Evolutionary conservation across 2,888 invertebrate species (phyloP).

Genomic region (Cistogaster globosa): DNA sequence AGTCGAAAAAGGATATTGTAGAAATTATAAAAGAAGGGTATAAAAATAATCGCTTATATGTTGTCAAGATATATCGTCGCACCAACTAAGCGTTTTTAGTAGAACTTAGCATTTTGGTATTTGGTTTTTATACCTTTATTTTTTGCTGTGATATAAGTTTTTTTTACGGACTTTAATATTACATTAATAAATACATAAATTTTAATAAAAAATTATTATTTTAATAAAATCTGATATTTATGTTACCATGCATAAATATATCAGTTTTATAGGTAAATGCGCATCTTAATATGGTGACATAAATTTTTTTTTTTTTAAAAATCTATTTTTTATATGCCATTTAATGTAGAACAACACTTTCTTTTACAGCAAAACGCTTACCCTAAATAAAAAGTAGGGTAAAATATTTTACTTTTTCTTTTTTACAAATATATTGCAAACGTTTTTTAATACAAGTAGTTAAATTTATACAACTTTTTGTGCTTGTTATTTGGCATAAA

Average conservation of each 20-base stretch:
- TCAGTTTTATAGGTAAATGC: not conserved
- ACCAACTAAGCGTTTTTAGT: too few species aligned
- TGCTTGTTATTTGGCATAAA: conserved; percentile 29
- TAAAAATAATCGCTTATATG: too few species aligned
- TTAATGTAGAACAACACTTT: conserved; percentile 37
- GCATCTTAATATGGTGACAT: conserved; percentile 6
- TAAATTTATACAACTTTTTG: conserved; percentile 7
- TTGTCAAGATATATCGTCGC: too few species aligned
- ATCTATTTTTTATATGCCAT: conserved; percentile 19
- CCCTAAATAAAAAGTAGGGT: conserved; percentile 47
- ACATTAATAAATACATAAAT: too few species aligned
- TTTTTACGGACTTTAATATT: too few species aligned
- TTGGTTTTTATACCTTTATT: too few species aligned
- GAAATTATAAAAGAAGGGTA: too few species aligned
- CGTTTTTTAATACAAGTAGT: conserved; percentile 2
- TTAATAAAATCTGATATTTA: too few species aligned
- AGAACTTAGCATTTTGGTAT: too few species aligned
- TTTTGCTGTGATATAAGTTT: too few species aligned
- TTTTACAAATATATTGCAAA: not conserved
- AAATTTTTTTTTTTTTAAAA: conserved; percentile 19
- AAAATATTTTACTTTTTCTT: conserved; percentile 29
- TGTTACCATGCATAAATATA: not conserved
- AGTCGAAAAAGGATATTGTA: too few species aligned
- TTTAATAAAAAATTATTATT: too few species aligned
- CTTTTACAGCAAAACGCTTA: conserved; percentile 21